Evolutionary conservation across 2,113 vertebrate species (phyloP).

Genomic region (Catagonus wagneri): DNA sequence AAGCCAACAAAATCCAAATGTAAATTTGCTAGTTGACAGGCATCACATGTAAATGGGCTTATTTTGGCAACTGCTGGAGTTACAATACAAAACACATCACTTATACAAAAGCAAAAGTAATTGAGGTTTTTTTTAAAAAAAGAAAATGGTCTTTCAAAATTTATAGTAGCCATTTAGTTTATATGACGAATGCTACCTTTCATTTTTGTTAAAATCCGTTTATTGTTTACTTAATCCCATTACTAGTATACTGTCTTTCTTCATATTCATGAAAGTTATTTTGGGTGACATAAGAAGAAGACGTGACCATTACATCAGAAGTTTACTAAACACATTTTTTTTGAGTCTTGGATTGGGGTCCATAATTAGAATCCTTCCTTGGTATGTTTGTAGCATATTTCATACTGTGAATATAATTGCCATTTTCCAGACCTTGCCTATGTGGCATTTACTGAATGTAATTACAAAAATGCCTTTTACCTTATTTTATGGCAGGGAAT

Average conservation of each 20-base stretch:
- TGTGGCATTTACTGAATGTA: conserved; percentile 48
- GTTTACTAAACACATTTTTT: background rate
- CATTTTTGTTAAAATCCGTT: conserved; percentile 68
- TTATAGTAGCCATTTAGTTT: conserved; percentile 71
- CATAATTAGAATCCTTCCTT: conserved; percentile 44
- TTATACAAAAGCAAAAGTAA: conserved; percentile 81
- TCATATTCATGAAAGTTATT: conserved; percentile 69
- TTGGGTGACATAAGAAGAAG: conserved; percentile 60
- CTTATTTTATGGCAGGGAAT: conserved; percentile 36
- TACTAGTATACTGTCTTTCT: conserved; percentile 62
- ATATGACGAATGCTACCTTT: conserved; percentile 61
- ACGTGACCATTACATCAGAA: conserved; percentile 49
- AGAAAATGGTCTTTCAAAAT: conserved; percentile 67
- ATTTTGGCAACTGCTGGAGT: conserved; percentile 84
- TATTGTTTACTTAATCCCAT: conserved; percentile 71
- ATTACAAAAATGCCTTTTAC: conserved; percentile 64
- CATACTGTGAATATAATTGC: conserved; percentile 36
- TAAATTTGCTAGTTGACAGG: conserved; percentile 83
- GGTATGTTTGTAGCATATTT: conserved; percentile 48
- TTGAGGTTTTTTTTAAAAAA: conserved; percentile 56
- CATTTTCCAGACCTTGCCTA: background rate
- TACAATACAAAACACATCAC: conserved; percentile 80
- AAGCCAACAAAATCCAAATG: conserved; percentile 86
- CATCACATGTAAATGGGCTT: conserved; percentile 85
- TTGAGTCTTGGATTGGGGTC: background rate